A percentile compares a stretch with the other conserved stretches of the same genome.
phyloP scores from a whole-genome alignment of 2,888 invertebrate genomes.

The Netelia inedita region DNA sequence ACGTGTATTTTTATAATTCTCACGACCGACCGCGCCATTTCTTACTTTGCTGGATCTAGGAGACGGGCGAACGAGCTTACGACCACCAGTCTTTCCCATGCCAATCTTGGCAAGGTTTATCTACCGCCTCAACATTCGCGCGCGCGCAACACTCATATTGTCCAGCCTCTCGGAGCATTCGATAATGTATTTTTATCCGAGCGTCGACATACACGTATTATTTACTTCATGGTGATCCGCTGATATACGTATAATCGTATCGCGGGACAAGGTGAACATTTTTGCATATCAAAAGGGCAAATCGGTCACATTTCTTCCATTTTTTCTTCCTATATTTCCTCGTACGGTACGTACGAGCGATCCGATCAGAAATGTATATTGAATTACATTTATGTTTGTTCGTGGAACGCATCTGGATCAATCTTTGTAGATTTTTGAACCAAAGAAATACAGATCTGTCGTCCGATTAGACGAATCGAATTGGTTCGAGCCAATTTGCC shows the following conservation, averaged over 20 bases:
- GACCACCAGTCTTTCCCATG: slow-evolving; percentile 29
- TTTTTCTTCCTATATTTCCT: slow-evolving; percentile 4
- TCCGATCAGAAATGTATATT: neutral
- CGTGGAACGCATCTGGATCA: neutral
- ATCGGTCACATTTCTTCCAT: slow-evolving; percentile 23
- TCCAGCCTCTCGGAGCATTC: neutral
- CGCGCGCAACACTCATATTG: slow-evolving; percentile 10
- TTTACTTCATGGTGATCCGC: slow-evolving; percentile 45
- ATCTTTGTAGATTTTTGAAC: too few relatives aligned
- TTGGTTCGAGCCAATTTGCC: neutral
- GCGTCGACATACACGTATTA: slow-evolving; percentile 20
- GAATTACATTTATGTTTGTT: neutral
- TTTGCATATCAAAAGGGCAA: slow-evolving; percentile 26
- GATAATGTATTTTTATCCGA: slow-evolving; percentile 12
- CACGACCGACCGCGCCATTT: neutral
- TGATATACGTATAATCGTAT: slow-evolving; percentile 33
- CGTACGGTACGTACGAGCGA: neutral
- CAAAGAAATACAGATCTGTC: too few relatives aligned
- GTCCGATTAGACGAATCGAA: neutral
- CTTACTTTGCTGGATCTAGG: neutral
- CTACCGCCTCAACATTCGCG: slow-evolving; percentile 19
- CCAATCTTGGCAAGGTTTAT: slow-evolving; percentile 8
- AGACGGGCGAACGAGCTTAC: neutral
- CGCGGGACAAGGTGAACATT: slow-evolving; percentile 34
- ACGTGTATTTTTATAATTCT: slow-evolving; percentile 6